Conservation (phyloP, 2,113 vertebrate species). For the Felis catus region DNA sequence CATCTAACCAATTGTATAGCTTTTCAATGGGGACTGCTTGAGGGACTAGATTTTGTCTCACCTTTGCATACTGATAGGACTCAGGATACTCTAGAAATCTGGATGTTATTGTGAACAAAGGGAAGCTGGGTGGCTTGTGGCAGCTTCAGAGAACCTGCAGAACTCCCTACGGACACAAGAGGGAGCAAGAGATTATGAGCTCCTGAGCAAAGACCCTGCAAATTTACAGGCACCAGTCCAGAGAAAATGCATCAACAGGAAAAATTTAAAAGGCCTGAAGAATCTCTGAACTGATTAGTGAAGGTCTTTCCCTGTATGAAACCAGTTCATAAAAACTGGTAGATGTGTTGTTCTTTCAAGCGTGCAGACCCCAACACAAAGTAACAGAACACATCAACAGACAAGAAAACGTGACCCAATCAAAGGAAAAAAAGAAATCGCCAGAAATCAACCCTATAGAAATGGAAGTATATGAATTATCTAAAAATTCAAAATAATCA, state of each 20-base stretch:
- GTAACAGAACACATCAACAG: neutral
- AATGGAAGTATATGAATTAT: neutral
- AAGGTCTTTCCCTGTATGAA: neutral
- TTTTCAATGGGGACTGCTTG: neutral
- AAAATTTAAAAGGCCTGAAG: neutral
- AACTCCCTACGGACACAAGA: neutral
- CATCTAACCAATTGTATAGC: neutral
- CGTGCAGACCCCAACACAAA: neutral
- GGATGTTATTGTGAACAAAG: neutral
- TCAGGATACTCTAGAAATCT: neutral
- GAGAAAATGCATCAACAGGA: neutral
- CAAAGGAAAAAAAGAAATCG: neutral
- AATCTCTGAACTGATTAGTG: neutral
- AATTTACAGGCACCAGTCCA: neutral
- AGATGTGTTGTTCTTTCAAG: neutral
- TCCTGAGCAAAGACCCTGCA: neutral
- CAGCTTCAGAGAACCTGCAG: neutral
- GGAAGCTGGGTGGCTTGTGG: neutral
- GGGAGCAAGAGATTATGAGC: conserved; percentile 23
- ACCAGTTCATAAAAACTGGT: neutral
- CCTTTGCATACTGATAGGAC: neutral
- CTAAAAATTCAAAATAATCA: neutral
- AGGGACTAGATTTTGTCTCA: neutral
- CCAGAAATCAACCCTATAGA: neutral
- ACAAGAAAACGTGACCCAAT: neutral